Base-by-base conservation (phyloP, 2,797 vertebrate species). In the Acridotheres tristis region DNA sequence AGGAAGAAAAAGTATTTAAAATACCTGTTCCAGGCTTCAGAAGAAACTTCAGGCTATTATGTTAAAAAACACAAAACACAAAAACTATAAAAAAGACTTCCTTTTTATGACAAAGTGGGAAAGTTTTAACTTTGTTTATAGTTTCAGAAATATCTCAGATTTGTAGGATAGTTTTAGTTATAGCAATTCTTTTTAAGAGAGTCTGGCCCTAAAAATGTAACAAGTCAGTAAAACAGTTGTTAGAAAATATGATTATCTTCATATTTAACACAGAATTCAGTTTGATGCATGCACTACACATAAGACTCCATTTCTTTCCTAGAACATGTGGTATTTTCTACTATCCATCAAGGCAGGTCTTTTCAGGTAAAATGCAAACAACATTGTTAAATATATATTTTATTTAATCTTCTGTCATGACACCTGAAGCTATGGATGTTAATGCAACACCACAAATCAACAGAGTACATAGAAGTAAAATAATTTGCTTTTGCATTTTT, bases 81-180 rank as follows among this genome's bases (percentile, higher is more conserved):
- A 29, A 30, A 53, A 1, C 14, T 40, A 40, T 15, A 14, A 78
- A 13, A 55, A 48, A 55, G 69, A 73, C 20, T 68, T 89, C 13
- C 0, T 61, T 79, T 80, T 67, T 88, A 30, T 88, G 32, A 25
- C 26, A 51, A 16, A 88, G 54, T 69, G 22, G 77, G 45, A 30
- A 80, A 86, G 54, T 71, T 93, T 92, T 92, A 65, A 6, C 20
- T 69, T 94, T 92, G 42, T 51, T 65, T 85, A 69, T 54, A 69
- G 20, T 67, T 65, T 45, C 29, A 90, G 45, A 92, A 94, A 94
- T 81, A 86, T 19, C 27, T 57, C 36, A 94, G 61, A 88, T 93
- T 51, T 66, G 79, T 68, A 54, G 11, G 12, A 29, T 45, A 30
- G 5, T 58, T 76, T 88, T 83, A 53, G 59, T 89, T 90, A 63